Conservation (phyloP, 2,113 vertebrate species). For the Nycticorax nycticorax region DNA sequence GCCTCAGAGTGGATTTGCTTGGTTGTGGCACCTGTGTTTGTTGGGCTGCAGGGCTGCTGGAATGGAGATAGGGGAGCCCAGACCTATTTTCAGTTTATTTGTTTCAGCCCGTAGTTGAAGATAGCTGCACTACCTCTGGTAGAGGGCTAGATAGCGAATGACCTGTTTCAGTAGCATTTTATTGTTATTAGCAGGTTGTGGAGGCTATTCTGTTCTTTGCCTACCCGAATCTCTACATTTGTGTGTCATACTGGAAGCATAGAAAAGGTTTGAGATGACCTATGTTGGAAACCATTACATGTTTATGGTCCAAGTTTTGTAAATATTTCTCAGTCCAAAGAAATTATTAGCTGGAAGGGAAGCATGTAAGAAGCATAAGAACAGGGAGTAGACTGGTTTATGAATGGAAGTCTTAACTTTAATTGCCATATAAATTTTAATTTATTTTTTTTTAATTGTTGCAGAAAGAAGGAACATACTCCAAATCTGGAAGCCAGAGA, state of each 20-base stretch:
- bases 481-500: neutral
- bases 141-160: neutral
- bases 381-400: neutral
- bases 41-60: neutral
- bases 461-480: neutral
- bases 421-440: neutral
- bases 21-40: fast-evolving
- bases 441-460: neutral
- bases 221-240: neutral
- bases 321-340: neutral
- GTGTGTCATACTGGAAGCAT: neutral
- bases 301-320: neutral
- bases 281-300: neutral
- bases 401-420: neutral
- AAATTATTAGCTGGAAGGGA: neutral
- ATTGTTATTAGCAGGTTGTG: neutral
- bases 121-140: neutral
- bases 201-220: neutral
- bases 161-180: neutral
- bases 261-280: neutral
- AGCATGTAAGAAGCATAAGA: neutral
- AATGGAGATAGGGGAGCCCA: neutral
- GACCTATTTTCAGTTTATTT: neutral
- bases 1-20: neutral
- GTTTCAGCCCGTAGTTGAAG: neutral